Percentiles rank a stretch among this genome's conserved stretches.
Conservation (phyloP, 2,888 invertebrate species). For the Ectemnius cavifrons region DNA sequence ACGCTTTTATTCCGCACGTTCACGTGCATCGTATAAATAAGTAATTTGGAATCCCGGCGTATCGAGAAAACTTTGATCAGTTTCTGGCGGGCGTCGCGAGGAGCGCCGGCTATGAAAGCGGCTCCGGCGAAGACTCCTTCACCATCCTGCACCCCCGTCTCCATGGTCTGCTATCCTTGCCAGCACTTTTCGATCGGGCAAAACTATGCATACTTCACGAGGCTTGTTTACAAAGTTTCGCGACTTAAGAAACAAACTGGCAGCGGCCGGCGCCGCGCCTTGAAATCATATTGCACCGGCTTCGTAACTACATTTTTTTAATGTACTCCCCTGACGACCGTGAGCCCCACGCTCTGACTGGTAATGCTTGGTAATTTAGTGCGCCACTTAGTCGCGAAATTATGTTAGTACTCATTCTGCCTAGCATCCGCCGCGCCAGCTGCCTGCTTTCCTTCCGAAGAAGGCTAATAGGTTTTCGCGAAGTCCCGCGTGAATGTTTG, state of each 20-base stretch:
- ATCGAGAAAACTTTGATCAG: slow-evolving; percentile 74
- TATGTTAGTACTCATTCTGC: too few species aligned
- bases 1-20: slow-evolving; percentile 11
- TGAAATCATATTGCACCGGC: slow-evolving; percentile 16
- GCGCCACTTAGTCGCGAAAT: too few species aligned
- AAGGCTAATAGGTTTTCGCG: too few species aligned
- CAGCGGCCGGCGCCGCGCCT: slow-evolving; percentile 13
- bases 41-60: slow-evolving; percentile 71
- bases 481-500: too few species aligned
- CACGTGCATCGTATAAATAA: slow-evolving; percentile 65
- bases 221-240: slow-evolving; percentile 47
- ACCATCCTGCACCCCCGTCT: too few species aligned
- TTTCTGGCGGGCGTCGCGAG: slow-evolving; percentile 36
- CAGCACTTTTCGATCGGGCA: slow-evolving; percentile 41
- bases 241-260: slow-evolving; percentile 31
- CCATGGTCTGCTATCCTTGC: too few species aligned
- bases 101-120: slow-evolving; percentile 2
- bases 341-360: too few species aligned
- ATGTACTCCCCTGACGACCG: too few species aligned
- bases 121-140: neutral
- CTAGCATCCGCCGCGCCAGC: too few species aligned
- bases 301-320: neutral
- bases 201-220: slow-evolving; percentile 65
- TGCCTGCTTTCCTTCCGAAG: too few species aligned
- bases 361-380: too few species aligned